These are phyloP conservation scores for Upupa epops DNA, from an alignment of 2,113 vertebrate species.

Conservation along the genomic window DNA sequence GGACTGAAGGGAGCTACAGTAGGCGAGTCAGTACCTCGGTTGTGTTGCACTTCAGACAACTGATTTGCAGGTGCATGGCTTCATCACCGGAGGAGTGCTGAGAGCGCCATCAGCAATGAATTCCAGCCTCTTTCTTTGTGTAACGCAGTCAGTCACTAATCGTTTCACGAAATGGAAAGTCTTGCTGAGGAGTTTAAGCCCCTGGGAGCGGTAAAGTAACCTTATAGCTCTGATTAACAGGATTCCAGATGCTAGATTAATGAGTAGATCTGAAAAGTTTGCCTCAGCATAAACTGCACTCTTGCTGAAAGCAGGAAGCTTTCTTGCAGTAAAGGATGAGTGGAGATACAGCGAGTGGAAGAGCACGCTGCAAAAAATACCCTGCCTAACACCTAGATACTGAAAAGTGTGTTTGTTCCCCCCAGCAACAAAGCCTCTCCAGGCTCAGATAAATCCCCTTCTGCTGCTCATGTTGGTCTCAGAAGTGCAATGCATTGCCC, in stretches of 20 bases:
- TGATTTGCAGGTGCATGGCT: constrained; percentile 34
- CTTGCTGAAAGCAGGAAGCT: constrained; percentile 12
- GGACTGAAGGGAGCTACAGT: neutral
- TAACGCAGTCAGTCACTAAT: constrained; percentile 36
- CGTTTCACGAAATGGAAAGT: constrained; percentile 8
- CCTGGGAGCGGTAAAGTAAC: constrained; percentile 27
- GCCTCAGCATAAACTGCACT: constrained; percentile 44
- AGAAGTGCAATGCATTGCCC: constrained; percentile 8
- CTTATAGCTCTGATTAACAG: constrained; percentile 52
- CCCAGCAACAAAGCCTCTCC: neutral
- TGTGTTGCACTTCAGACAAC: neutral
- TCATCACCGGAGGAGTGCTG: neutral
- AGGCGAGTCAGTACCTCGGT: neutral
- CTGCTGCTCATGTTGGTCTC: constrained; percentile 18
- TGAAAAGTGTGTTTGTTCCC: neutral
- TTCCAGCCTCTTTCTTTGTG: neutral
- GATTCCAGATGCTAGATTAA: constrained; percentile 63
- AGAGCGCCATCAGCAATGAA: neutral
- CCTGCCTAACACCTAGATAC: neutral
- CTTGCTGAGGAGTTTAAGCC: neutral
- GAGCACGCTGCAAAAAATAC: neutral
- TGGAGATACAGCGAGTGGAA: neutral
- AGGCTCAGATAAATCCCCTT: constrained; percentile 1
- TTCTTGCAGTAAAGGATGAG: neutral
- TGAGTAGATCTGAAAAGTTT: constrained; percentile 46